Base-by-base conservation (phyloP, 1,140 invertebrate genomes). In the Eulimnadia texana region DNA sequence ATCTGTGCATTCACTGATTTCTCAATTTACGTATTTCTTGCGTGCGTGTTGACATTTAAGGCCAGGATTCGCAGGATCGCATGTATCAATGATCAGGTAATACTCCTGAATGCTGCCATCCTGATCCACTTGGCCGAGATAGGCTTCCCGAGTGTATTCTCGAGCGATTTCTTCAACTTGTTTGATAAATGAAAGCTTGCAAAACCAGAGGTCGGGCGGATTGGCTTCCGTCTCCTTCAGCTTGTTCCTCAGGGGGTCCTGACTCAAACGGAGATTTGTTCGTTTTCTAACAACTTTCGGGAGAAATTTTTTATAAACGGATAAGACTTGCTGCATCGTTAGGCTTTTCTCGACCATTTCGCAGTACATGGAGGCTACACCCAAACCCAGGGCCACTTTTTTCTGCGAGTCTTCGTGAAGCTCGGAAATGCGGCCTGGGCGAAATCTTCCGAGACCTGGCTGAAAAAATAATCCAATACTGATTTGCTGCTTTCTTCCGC, bases 391-490 rank as follows among this genome's bases (percentile, higher is more conserved):
- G 0, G 89, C 74, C 73, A 88, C 82, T 53, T 80, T 73, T 70
- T 84, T 84, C 64, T 84, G 79, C 63, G 82, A 81, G 33, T 85
- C 82, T 74, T 84, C 86, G 61, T 80, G 78, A 58, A 90, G 82
- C 69, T 88, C 86, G 20, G 80, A 76, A 64, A 93, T 83, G 68
- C 82, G 82, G 67, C 84, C 86, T 50, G 85, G 77, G 89, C 73
- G 19, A 92, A 81, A 78, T 91, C 89, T 68, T 79, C 77, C 42
- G 85, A 75, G 28, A 83, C 84, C 82, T 93, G 90, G 72, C 84
- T 80, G 71, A 89, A 93, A 70, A 85, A 86, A 73, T 90, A 93
- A 67, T 89, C 79, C 68, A 88, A 90, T 13, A 88, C 84, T 9
- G 33, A 42, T 42, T 42, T 16, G 6, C 16, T 6, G 16, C 33